These are phyloP conservation scores for Enchytraeus crypticus DNA, from an alignment of 2,888 invertebrate species.

Conservation along the genomic window DNA sequence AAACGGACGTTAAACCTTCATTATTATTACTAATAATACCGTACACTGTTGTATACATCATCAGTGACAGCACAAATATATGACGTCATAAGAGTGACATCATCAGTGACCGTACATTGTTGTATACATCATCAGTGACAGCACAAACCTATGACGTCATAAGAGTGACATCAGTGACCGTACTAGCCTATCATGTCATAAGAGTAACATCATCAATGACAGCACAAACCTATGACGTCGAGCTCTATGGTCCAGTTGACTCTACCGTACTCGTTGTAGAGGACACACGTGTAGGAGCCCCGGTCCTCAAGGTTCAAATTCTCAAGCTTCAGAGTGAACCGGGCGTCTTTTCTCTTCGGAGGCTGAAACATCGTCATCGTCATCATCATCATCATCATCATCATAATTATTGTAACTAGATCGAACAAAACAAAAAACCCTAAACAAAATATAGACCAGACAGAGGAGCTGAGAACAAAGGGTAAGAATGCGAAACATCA, in stretches of 20 bases:
- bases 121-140: neutral
- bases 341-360: constrained; percentile 1
- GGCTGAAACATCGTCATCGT: too few relatives aligned
- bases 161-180: neutral
- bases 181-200: neutral
- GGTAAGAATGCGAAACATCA: neutral
- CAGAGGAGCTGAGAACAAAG: neutral
- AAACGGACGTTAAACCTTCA: too few relatives aligned
- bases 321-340: constrained; percentile 58
- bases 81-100: neutral
- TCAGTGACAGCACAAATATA: neutral
- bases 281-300: constrained; percentile 78
- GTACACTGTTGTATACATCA: neutral
- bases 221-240: constrained; percentile 43
- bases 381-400: neutral
- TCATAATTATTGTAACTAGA: too few relatives aligned
- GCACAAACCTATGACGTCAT: too few relatives aligned
- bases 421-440: neutral
- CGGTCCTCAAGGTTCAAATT: constrained; percentile 74
- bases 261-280: constrained; percentile 72
- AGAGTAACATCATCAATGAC: neutral
- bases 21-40: too few relatives aligned
- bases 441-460: neutral
- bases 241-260: constrained; percentile 52
- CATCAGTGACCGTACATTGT: neutral